These are phyloP conservation scores for Shargacucullia verbasci DNA, from an alignment of 2,888 invertebrate genomes.

Conservation along the genomic window DNA sequence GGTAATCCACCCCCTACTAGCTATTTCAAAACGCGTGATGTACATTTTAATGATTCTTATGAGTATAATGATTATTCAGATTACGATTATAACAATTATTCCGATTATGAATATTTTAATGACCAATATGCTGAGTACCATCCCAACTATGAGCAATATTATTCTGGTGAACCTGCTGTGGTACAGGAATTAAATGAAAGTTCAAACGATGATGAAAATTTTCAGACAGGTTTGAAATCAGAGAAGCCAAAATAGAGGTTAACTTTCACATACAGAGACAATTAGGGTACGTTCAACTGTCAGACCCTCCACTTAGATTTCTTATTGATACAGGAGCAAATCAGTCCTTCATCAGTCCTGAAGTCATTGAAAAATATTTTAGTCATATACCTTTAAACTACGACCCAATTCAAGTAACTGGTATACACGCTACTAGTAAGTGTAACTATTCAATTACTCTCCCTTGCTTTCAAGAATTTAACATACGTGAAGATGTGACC, in stretches of 20 bases:
- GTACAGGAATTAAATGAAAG: too few relatives aligned
- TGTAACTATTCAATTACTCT: slow-evolving; percentile 52
- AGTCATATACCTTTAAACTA: too few relatives aligned
- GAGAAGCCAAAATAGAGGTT: slow-evolving; percentile 49
- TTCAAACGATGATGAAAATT: slow-evolving; percentile 6
- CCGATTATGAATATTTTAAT: too few relatives aligned
- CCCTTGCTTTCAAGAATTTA: slow-evolving; percentile 45
- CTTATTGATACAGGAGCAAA: too few relatives aligned
- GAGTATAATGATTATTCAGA: too few relatives aligned
- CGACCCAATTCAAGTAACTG: slow-evolving; percentile 51
- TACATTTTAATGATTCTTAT: slow-evolving; percentile 44
- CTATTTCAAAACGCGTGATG: slow-evolving; percentile 44
- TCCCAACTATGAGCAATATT: too few relatives aligned
- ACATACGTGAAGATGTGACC: slow-evolving; percentile 29
- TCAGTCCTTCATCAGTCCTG: too few relatives aligned
- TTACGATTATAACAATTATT: too few relatives aligned
- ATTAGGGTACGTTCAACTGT: slow-evolving; percentile 49
- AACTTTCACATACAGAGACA: slow-evolving; percentile 50
- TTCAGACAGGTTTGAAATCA: slow-evolving; percentile 48
- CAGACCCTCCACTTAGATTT: slow-evolving; percentile 50
- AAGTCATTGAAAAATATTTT: slow-evolving; percentile 37
- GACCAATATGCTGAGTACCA: too few relatives aligned
- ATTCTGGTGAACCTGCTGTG: too few relatives aligned
- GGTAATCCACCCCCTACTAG: slow-evolving; percentile 47
- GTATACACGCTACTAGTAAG: slow-evolving; percentile 43